Base-by-base conservation (phyloP, 2,113 vertebrate species). In the Chauna torquata region DNA sequence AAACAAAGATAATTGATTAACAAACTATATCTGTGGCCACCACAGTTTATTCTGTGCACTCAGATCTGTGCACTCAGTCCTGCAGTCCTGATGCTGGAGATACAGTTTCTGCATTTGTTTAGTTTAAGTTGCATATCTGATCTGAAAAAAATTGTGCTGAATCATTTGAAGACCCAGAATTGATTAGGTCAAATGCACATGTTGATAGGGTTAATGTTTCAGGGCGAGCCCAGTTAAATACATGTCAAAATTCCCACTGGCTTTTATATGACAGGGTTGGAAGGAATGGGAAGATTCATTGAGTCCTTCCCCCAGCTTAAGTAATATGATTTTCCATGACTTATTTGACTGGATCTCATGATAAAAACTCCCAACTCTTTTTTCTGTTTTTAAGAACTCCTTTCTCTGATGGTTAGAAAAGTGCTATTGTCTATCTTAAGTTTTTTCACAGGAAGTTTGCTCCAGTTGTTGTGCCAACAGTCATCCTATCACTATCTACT, bases 1-100 rank as follows among this genome's bases (percentile, higher is more conserved):
- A 91, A 86, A 96, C 84, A 93, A 79, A 95, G 54, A 71, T 91
- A 97, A 95, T 94, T 94, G 92, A 93, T 91, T 97, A 95, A 90
- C 85, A 86, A 93, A 92, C 75, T 82, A 42, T 85, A 59, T 95
- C 89, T 92, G 84, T 66, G 15, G 82, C 76, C 54, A 77, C 47
- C 3, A 11, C 28, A 75, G 36, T 83, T 90, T 93, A 74, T 65
- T 89, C 23, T 75, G 1, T 28, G 19, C 19, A 27, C 36, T 42
- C 44, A 87, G 54, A 61, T 91, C 75, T 77, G 22, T 0, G 2
- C 58, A 52, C 3, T 12, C 71, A 55, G 45, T 15, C 66, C 68
- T 83, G 82, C 28, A 84, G 40, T 90, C 12, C 49, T 91, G 58
- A n/a, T 91, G 42, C 36, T 59, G 62, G 75, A 87, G 82, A 76